phyloP scores from a whole-genome alignment of 1,140 invertebrate genomes.

The Caenorhabditis briggsae region DNA sequence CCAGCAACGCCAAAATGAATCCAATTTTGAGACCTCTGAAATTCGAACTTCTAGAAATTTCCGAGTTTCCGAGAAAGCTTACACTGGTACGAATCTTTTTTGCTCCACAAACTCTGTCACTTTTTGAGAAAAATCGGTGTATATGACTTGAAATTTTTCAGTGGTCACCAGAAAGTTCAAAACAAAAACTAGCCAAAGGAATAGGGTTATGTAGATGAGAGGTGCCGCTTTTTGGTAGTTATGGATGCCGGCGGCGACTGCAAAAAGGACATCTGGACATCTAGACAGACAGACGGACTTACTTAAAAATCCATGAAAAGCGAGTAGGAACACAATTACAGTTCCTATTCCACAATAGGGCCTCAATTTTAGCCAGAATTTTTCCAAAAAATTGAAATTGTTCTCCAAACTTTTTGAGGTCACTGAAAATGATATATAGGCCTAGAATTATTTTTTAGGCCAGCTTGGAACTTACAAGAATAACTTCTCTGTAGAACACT shows the following conservation, averaged over 20 bases:
- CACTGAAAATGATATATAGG: slow-evolving; percentile 1
- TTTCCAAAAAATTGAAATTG: slow-evolving; percentile 8
- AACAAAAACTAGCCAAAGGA: slow-evolving; percentile 82
- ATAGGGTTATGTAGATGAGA: slow-evolving; percentile 82
- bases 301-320: slow-evolving; percentile 64
- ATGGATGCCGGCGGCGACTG: slow-evolving; percentile 71
- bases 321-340: slow-evolving; percentile 38
- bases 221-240: slow-evolving; percentile 83
- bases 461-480: not conserved
- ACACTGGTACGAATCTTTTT: not conserved
- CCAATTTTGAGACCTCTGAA: slow-evolving; percentile 69
- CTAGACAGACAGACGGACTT: not conserved
- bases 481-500: slow-evolving; percentile 12
- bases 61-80: not conserved
- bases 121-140: not conserved
- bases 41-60: not conserved
- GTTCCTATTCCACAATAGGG: slow-evolving; percentile 32
- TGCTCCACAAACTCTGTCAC: slow-evolving; percentile 80
- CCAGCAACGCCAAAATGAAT: slow-evolving; percentile 81
- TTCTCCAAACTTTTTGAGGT: slow-evolving; percentile 5
- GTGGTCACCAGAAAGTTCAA: slow-evolving; percentile 78
- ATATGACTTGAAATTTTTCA: not conserved
- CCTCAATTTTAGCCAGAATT: not conserved
- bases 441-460: no score
- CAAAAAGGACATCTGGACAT: slow-evolving; percentile 14